Evolutionary conservation across 2,888 invertebrate species (phyloP).

Genomic region (Lycaena phlaeas): DNA sequence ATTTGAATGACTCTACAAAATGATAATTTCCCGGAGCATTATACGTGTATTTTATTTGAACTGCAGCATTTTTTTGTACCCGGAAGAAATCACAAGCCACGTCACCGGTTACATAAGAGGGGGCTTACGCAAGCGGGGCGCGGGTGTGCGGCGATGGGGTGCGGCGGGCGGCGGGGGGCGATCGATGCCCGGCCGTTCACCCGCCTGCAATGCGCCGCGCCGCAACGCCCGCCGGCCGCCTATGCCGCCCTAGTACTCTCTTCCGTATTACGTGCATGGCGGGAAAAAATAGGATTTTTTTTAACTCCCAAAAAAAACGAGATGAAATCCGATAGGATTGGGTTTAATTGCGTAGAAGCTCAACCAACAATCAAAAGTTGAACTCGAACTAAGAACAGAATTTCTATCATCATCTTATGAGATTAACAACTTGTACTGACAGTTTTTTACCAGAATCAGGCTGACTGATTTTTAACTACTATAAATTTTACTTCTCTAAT

Average conservation of each 20-base stretch:
- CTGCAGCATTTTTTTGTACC: conserved; percentile 28
- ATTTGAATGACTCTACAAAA: too few species aligned
- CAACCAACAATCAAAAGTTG: too few species aligned
- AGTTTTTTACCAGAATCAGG: too few species aligned
- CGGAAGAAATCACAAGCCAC: conserved; percentile 50
- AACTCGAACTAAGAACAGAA: too few species aligned
- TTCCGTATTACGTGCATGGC: conserved; percentile 20
- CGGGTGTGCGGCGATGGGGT: conserved; percentile 21
- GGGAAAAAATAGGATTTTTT: conserved; percentile 28
- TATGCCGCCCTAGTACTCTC: conserved; percentile 50
- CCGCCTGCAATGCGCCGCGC: conserved; percentile 70
- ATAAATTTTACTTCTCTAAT: too few species aligned
- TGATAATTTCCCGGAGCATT: neutral
- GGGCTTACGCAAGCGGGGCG: conserved; percentile 43
- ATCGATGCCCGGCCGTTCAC: conserved; percentile 71
- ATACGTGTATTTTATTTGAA: conserved; percentile 2
- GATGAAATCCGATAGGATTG: too few species aligned
- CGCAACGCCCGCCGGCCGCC: conserved; percentile 36
- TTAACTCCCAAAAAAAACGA: conserved; percentile 9
- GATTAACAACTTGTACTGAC: too few species aligned
- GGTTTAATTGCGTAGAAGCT: too few species aligned
- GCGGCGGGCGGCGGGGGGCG: conserved; percentile 28
- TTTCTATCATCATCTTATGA: too few species aligned
- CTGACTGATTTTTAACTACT: too few species aligned
- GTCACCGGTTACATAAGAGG: conserved; percentile 62